Percentiles rank a stretch among this genome's conserved stretches.
Conservation (phyloP, 92 coral and sea anemone species). For the Isaurus tuberculatus region DNA sequence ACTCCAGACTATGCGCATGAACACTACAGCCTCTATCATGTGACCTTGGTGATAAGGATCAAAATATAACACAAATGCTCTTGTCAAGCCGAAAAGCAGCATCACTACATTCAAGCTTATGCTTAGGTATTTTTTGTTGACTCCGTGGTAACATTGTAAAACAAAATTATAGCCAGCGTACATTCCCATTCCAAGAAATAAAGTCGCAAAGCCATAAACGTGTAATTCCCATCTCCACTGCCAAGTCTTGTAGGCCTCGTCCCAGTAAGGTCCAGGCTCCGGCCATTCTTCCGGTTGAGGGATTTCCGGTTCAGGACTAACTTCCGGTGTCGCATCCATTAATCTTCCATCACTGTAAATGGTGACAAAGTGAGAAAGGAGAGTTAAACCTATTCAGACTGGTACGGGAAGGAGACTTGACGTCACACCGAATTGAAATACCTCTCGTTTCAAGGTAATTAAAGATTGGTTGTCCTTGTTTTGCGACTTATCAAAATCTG, state of each 20-base stretch:
- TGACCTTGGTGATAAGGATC: constrained; percentile 87
- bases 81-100: constrained; percentile 63
- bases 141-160: constrained; percentile 69
- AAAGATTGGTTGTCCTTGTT: too few species aligned
- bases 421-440: too few species aligned
- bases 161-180: constrained; percentile 73
- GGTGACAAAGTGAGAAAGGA: too few species aligned
- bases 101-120: constrained; percentile 68
- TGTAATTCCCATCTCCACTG: constrained; percentile 79
- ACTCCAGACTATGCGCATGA: constrained; percentile 81
- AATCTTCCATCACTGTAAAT: too few species aligned
- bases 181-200: constrained; percentile 57
- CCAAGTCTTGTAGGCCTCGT: constrained; percentile 71
- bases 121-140: constrained; percentile 69
- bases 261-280: constrained; percentile 82
- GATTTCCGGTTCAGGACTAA: constrained; percentile 36
- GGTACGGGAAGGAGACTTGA: too few species aligned
- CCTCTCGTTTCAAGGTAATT: too few species aligned
- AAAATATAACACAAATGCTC: constrained; percentile 69
- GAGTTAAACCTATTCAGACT: too few species aligned
- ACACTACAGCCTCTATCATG: constrained; percentile 52
- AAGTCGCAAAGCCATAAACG: constrained; percentile 64
- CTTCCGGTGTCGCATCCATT: constrained; percentile 25
- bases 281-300: constrained; percentile 76
- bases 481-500: too few species aligned